Percentiles rank a stretch among this genome's conserved stretches.
Conservation (phyloP, 2,113 vertebrate genomes). For the Tylochromis polylepis region DNA sequence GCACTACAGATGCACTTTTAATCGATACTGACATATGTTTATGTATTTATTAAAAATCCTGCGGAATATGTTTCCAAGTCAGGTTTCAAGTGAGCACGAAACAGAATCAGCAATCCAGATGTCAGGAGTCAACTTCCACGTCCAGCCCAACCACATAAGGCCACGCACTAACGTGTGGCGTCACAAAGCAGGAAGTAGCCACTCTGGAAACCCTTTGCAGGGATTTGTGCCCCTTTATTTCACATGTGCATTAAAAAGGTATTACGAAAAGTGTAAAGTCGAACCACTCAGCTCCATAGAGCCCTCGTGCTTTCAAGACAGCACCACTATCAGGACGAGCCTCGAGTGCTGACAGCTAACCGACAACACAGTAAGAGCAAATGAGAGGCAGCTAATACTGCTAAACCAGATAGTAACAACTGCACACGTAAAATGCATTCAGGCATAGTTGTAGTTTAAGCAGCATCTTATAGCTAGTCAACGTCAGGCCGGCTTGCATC, state of each 20-base stretch:
- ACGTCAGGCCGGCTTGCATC: conserved; percentile 1
- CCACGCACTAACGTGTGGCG: conserved; percentile 56
- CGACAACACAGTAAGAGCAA: neutral
- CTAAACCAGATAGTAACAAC: neutral
- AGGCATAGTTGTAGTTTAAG: accelerated
- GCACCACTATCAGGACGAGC: neutral
- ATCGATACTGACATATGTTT: neutral
- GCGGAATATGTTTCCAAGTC: neutral
- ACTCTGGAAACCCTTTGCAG: conserved; percentile 2
- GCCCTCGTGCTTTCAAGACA: neutral
- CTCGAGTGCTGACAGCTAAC: neutral
- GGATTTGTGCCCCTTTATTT: neutral
- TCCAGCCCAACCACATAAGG: conserved; percentile 62
- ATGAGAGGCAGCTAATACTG: neutral
- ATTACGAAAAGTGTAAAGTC: neutral
- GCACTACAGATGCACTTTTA: neutral
- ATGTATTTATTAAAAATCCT: neutral
- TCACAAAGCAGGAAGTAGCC: conserved; percentile 55
- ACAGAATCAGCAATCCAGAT: neutral
- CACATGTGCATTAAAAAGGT: neutral
- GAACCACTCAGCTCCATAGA: neutral
- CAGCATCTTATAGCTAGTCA: neutral
- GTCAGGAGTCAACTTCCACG: neutral
- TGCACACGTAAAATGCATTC: neutral
- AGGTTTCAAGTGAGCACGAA: neutral